Percentiles rank a stretch among this genome's conserved stretches.
Conservation (phyloP, 2,888 invertebrate species). For the Xanthorhoe spadicearia region DNA sequence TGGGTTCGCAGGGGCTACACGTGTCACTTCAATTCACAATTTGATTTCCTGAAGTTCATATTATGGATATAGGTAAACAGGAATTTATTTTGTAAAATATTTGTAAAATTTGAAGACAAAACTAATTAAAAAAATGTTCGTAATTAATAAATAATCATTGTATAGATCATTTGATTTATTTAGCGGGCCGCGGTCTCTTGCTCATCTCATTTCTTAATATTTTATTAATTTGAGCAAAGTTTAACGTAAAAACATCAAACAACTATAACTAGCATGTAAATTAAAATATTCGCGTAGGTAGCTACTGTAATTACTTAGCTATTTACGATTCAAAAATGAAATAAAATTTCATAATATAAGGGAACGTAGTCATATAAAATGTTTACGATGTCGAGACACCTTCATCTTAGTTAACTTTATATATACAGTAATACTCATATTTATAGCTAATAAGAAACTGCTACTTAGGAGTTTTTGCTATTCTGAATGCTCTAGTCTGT, state of each 20-base stretch:
- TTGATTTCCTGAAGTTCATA: constrained; percentile 58
- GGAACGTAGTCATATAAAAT: constrained; percentile 27
- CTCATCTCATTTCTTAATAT: too few relatives aligned
- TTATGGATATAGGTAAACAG: not conserved
- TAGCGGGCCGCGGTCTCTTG: too few relatives aligned
- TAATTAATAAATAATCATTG: too few relatives aligned
- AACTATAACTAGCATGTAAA: not conserved
- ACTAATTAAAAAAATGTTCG: too few relatives aligned
- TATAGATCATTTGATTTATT: too few relatives aligned
- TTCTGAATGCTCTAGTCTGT: not conserved
- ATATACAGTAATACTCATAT: constrained; percentile 4
- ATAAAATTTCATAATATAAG: constrained; percentile 32
- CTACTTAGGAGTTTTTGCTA: not conserved
- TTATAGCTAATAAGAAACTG: constrained; percentile 5
- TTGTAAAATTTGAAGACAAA: not conserved
- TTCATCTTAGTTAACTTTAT: constrained; percentile 37
- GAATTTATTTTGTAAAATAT: not conserved
- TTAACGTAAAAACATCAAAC: not conserved
- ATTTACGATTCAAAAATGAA: constrained; percentile 27
- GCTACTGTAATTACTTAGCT: constrained; percentile 34
- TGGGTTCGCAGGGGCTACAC: constrained; percentile 59
- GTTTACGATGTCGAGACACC: constrained; percentile 46
- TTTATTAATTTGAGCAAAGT: not conserved
- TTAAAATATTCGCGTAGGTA: not conserved
- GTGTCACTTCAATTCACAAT: constrained; percentile 74